Evolutionary conservation across 2,797 vertebrate species (phyloP).

Genomic region (Tamandua tetradactyla): DNA sequence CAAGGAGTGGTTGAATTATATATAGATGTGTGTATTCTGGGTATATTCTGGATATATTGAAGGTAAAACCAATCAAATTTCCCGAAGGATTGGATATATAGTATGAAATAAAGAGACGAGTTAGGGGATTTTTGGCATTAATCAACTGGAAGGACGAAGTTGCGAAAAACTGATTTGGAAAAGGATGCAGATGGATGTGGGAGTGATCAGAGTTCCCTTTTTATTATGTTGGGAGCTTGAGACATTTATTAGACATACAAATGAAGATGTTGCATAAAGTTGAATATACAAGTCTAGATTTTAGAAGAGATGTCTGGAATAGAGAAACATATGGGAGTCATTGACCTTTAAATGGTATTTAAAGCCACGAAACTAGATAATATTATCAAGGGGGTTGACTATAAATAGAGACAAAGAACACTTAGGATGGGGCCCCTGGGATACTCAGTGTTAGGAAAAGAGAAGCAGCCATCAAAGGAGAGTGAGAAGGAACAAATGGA

Average conservation of each 20-base stretch:
- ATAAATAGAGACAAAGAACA: neutral
- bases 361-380: neutral
- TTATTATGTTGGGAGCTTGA: neutral
- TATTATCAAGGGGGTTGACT: neutral
- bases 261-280: neutral
- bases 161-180: neutral
- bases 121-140: neutral
- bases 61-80: neutral
- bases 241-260: neutral
- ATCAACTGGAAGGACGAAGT: neutral
- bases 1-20: neutral
- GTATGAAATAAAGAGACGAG: neutral
- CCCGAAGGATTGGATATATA: neutral
- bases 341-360: neutral
- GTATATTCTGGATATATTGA: conserved; percentile 16
- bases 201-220: neutral
- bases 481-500: neutral
- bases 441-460: neutral
- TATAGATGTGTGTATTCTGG: too few relatives aligned
- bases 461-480: neutral
- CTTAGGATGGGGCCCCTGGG: neutral
- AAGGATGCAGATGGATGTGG: neutral
- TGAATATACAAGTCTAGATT: neutral
- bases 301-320: neutral
- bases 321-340: neutral